These are phyloP conservation scores for Neoarius graeffei DNA, from an alignment of 2,113 vertebrate species.

Conservation along the genomic window DNA sequence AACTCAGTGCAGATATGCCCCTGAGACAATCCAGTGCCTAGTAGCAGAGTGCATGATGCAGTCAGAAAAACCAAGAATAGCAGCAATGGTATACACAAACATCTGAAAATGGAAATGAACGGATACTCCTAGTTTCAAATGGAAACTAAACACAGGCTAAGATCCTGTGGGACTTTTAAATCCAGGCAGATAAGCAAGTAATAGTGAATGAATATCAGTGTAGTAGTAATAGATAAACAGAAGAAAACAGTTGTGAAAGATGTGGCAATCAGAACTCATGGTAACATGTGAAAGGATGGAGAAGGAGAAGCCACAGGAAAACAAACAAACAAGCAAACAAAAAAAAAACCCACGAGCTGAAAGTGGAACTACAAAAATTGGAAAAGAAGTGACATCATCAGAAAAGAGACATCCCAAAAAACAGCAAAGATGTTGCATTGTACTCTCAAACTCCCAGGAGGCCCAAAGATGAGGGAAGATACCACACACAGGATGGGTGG, in stretches of 20 bases:
- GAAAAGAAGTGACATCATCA: background rate
- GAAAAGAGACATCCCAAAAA: background rate
- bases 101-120: background rate
- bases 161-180: background rate
- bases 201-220: background rate
- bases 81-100: background rate
- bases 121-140: background rate
- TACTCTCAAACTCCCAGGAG: background rate
- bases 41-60: background rate
- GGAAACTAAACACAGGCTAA: background rate
- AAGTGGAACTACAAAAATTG: background rate
- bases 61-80: background rate
- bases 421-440: background rate
- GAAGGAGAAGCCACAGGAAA: background rate
- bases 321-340: no score
- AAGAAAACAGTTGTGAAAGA: background rate
- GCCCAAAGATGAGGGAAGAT: background rate
- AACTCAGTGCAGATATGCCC: slow-evolving; percentile 3
- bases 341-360: background rate
- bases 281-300: background rate
- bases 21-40: background rate
- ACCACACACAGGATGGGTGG: background rate
- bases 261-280: background rate
- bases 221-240: background rate
- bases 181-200: background rate